Conservation (phyloP, 2,113 vertebrate genomes). For the Anser cygnoides region DNA sequence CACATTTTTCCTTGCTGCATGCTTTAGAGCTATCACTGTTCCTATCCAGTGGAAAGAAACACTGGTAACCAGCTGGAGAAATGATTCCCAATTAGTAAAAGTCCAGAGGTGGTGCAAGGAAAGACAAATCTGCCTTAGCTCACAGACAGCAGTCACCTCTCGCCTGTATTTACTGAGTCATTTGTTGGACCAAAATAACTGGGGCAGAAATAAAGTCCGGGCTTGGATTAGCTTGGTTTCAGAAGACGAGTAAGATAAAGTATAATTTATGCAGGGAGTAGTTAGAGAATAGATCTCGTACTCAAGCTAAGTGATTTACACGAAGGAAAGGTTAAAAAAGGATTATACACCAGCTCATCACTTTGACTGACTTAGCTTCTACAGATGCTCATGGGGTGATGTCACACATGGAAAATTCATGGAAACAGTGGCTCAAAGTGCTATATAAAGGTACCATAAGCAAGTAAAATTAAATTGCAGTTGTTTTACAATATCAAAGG, state of each 20-base stretch:
- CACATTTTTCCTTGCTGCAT: not conserved
- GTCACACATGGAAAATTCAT: not conserved
- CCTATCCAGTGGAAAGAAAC: not conserved
- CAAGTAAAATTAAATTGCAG: not conserved
- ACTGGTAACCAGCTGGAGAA: not conserved
- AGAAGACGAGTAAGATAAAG: not conserved
- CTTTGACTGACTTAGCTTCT: not conserved
- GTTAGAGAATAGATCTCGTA: not conserved
- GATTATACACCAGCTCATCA: not conserved
- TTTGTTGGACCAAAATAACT: conserved; percentile 10
- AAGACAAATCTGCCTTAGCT: conserved; percentile 1
- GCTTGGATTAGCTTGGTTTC: not conserved
- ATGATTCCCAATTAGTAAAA: conserved; percentile 41
- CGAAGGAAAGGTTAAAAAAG: not conserved
- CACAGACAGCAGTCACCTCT: not conserved
- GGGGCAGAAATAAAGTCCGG: conserved; percentile 22
- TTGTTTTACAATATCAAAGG: not conserved
- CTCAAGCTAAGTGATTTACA: not conserved
- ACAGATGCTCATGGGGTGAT: not conserved
- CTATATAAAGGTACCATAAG: not conserved
- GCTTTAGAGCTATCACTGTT: not conserved
- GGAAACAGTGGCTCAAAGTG: not conserved
- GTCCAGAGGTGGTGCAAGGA: not conserved
- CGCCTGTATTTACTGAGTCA: conserved; percentile 22
- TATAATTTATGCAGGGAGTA: not conserved